Evolutionary conservation across 2,797 vertebrate genomes (phyloP), one percentile per base, ranked within the genome.

Genomic region (Ibycter americanus): DNA sequence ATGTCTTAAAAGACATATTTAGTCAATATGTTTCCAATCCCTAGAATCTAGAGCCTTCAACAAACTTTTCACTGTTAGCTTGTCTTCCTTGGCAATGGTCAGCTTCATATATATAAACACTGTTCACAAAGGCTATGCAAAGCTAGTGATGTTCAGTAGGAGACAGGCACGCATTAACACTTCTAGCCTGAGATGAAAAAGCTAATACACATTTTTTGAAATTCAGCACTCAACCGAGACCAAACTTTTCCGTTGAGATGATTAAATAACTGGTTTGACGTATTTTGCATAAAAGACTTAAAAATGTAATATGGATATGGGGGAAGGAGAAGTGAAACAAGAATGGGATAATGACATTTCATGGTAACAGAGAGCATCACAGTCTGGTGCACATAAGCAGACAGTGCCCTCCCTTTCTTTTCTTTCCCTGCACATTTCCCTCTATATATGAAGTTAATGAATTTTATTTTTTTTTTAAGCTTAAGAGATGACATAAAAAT

Each of bases 241-340:
- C 58, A 76, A 93, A 91, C 38, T 92, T 93, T 89, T 96, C 90
- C 7, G 89, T 94, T 95, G 88, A 81, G 82, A 91, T 85, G 61
- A 83, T 85, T 92, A 88, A 95, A 86, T 73, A 90, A 88, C 68
- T 86, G 82, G 55, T 42, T 83, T 70, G 66, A 88, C 2, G 1
- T 34, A 70, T 62, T 97, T 96, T 97, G 95, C 95, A 97, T 95
- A 88, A 46, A 92, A 81, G 68, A 54, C 80, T 95, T 86, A 0
- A 86, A 94, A 93, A 79, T 8, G 16, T 65, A 83, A 70, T 61
- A 96, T 40, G 87, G 94, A 96, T 92, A 51, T 9, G 11, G 6
- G 21, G 34, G 61, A 96, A 95, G 58, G 82, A 93, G 95, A 97
- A 97, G 96, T 96, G 97, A 97, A 97, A 97, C 93, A 92, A 81